Base-by-base conservation (phyloP, 1,140 invertebrate genomes). In the Scaptomyza pallida region DNA sequence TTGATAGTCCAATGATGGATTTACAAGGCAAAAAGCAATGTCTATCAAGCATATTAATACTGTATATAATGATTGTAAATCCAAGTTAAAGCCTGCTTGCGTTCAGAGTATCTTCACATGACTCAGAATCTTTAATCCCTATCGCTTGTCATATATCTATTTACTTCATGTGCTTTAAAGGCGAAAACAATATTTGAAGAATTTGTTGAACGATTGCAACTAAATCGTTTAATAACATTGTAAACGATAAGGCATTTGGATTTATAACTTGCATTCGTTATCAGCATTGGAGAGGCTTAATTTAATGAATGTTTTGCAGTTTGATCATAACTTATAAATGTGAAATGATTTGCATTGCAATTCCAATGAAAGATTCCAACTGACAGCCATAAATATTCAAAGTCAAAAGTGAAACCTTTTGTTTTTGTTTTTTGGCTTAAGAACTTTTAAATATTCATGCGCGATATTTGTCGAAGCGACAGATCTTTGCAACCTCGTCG, bases 381-480 rank as follows among this genome's bases (percentile, higher is more conserved):
- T 56, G 51, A 56, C 35, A 55, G 56, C 52, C 60, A 85, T 80
- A 80, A 83, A 80, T 80, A 69, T 61, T 60, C 35, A 51, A 26
- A 33, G 30, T 51, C 47, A 63, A 57, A 75, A 54, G 35, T 5
- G 3, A 26, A 63, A 61, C 57, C 78, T 75, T 78, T 83, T 65
- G 65, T 68, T 75, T 78, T 83, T 65, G 65, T 68, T 21, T 26
- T 57, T 33, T 15, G 30, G 40, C 40, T 23, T 43, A 54, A 59
- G 61, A 68, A 65, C 52, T 77, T 77, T 86, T 88, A 88, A 86
- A 86, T 86, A 86, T 88, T 86, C 81, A 88, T 86, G 77, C 65
- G 65, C 61, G 78, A 78, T 88, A 86, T 86, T 86, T 86, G 81
- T 86, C 81, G 77, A 79, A 86, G 82, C 82, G 82, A 86, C 81